Evolutionary conservation across 2,113 vertebrate genomes (phyloP), one percentile per base, ranked within the genome.

Genomic region (Bos taurus): DNA sequence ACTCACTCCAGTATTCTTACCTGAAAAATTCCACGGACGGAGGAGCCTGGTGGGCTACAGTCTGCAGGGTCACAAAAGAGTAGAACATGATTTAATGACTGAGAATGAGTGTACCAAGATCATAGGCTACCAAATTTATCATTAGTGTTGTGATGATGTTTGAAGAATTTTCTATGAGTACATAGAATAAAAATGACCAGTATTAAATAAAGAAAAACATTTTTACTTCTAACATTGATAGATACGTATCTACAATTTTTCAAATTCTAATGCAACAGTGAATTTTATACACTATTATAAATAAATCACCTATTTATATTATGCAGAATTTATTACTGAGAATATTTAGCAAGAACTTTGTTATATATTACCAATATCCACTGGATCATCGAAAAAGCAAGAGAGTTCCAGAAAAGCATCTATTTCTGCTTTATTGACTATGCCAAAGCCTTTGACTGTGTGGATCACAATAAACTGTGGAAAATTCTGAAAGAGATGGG

Each of bases 91-190:
- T 36, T 74, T 74, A 74, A 25, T 43, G 36, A 43, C 71, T 74
- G 71, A 74, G 36, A 74, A 25, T 2, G 21, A 40, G 36, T 0
- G 0, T 77, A 56, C 8, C 9, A 46, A 56, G 9, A 54, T 48
- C 7, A 21, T 40, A 21, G 56, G 19, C 40, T 62, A 56, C 48
- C 80, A 52, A 82, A 30, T 52, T 82, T 23, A 4, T n/a, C 17
- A 23, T 14, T 6, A 46, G 1, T 52, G 28, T 10, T 6, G n/a
- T 26, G 7, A 62, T n/a, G 40, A 64, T 50, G 3, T 30, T 25
- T 52, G n/a, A 64, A 88, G 46, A 52, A 48, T 91, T 84, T 80
- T 50, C 52, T 26, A 16, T 59, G 33, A 71, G 46, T 52, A 5
- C 2, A 57, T 21, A 67, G 6, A 60, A 83, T 88, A 59, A 26